Base-by-base conservation (phyloP, 2,797 vertebrate genomes). In the Alauda arvensis region DNA sequence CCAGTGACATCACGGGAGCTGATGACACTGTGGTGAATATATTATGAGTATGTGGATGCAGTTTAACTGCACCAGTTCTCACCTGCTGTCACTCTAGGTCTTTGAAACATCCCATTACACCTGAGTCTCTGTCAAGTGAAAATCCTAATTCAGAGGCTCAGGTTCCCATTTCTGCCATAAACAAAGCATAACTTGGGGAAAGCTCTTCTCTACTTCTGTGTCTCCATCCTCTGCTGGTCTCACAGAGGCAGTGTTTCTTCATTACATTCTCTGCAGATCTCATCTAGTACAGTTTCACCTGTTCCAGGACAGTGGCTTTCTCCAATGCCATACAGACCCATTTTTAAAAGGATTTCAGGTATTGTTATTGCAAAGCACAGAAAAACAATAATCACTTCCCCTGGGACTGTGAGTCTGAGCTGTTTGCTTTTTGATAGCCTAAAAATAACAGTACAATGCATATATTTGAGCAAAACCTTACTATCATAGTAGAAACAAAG, bases 381-480 rank as follows among this genome's bases (percentile, higher is more conserved):
- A 61, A 85, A 92, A 94, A 70, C 25, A 83, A 65, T 82, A 67
- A 68, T 78, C 61, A 42, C 19, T 87, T 87, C 71, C 77, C 61
- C 55, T 53, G 70, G 18, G 60, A 80, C 7, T 53, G 29, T 46
- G 49, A 78, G n/a, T 72, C 70, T 80, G 56, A 84, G 37, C 42
- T 75, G 40, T 77, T 88, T 85, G 59, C 14, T 70, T 49, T 87
- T 88, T 78, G 42, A 51, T 48, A 81, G 33, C 12, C 39, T 60
- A 39, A 72, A 65, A 49, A 53, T 33, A 49, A 53, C 42, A 10
- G 21, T 52, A 60, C 25, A 82, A 62, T 56, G 34, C 8, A 43
- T 67, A 28, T 37, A 60, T 65, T 79, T 57, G 33, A 81, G 49
- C 8, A 71, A 86, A 84, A 29, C 12, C 12, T 56, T 88, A 46